Base-by-base conservation (phyloP, 1,140 invertebrate genomes). In the Drosophila micromelanica region DNA sequence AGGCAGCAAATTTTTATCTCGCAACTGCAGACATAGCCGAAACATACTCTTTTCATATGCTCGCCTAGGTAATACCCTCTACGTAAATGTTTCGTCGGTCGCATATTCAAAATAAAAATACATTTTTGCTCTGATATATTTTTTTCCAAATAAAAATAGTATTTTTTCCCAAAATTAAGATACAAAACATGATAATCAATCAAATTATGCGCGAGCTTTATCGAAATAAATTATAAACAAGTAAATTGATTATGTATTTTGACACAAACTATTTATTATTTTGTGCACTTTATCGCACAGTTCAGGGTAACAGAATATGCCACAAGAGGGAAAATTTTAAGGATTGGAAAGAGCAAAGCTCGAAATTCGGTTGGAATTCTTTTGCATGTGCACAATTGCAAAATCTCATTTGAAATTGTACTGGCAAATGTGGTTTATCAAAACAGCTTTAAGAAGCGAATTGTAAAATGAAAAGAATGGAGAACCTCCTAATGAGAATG, bases 1-100 rank as follows among this genome's bases (percentile, higher is more conserved):
- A 62, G 11, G 9, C 23, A 17, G 43, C 45, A 51, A 71, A 54
- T 51, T 59, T 68, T 68, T 86, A 85, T 85, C 81, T 75, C 13
- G 23, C 9, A 71, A 75, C 61, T 71, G 64, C 80, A 85, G 78
- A 40, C 63, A 49, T 20, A 43, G 30, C 11, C 5, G 7, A 17
- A 35, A 13, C 48, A 73, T 4, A 23, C 13, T 23, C 23, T 13
- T 17, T 9, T 9, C 5, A 7, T 13, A 5, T 8, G 13, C 5
- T n/a, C 8, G 61, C 43, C 48, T 43, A n/a, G 8, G 7, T 2
- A 5, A 62, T 51, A 40, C 20, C 32, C 20, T 30, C 0, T 1
- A 15, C 4, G 35, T 3, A 20, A 37, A 52, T 12, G n/a, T n/a
- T n/a, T n/a, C n/a, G n/a, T n/a, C n/a, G n/a, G n/a, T n/a, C n/a